Base-by-base conservation (phyloP, 2,797 vertebrate species). In the Philypnodon macrostomus region DNA sequence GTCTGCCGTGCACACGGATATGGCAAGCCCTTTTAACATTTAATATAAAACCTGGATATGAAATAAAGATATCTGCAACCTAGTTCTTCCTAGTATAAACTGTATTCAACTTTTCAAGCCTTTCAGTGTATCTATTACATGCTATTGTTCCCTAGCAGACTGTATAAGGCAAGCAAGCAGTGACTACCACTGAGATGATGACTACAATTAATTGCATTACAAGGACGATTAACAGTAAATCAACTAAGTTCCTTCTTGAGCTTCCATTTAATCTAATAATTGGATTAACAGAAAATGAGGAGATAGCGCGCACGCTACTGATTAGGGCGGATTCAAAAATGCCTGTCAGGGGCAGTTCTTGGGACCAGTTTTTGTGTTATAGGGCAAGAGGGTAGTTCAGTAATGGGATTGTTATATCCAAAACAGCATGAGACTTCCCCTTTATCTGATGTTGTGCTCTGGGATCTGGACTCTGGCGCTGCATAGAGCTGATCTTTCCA, bases 401-500 rank as follows among this genome's bases (percentile, higher is more conserved):
- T 3, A 2, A 16, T 51, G 53, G 60, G 41, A 58, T 59, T 37
- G 53, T 35, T 47, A 30, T 37, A 67, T 53, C 64, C 67, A 61
- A 61, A 57, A 49, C 65, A 67, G 72, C 62, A 5, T 47, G 65
- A 58, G 16, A 1, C 63, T 70, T 69, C 67, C 68, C 34, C 27
- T 61, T 62, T 15, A 37, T 64, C 49, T 21, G 46, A 61, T 58
- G 50, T 46, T 45, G 24, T 0, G 56, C 58, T 70, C 69, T 61
- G 67, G 12, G 53, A 42, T 48, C 53, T 48, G 39, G 5, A 27
- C 21, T 18, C 66, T 76, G 71, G 73, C 62, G 18, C 44, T 47
- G 53, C 50, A 74, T 67, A 53, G 31, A 7, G 35, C 61, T 73
- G 54, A 75, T 78, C 82, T 68, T 67, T 85, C 73, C 79, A 83